Evolutionary conservation across 2,888 invertebrate genomes (phyloP).

Genomic region (Lathronympha strigana): DNA sequence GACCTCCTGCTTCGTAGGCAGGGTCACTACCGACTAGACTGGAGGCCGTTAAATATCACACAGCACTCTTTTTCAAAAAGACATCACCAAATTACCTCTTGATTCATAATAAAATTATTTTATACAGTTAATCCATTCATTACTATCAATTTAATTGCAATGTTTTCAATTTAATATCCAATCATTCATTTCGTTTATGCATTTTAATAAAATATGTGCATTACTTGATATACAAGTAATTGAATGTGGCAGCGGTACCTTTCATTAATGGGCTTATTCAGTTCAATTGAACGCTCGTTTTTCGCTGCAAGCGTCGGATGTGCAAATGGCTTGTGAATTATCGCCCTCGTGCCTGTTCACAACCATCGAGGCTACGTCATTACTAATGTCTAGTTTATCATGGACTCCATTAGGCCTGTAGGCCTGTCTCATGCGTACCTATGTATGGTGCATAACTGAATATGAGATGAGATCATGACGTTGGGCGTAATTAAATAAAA

Average conservation of each 20-base stretch:
- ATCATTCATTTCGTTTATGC: not conserved
- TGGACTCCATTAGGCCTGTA: not conserved
- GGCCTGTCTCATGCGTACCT: no score
- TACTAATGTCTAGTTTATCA: not conserved
- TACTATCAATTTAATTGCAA: not conserved
- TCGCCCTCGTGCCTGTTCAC: slow-evolving; percentile 28
- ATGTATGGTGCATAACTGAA: no score
- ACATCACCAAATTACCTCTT: no score
- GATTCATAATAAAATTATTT: not conserved
- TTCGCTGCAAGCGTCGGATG: slow-evolving; percentile 35
- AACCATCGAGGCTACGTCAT: not conserved
- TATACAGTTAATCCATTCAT: not conserved
- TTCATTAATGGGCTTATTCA: slow-evolving; percentile 29
- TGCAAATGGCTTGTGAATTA: slow-evolving; percentile 40
- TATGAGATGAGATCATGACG: no score
- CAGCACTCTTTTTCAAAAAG: no score
- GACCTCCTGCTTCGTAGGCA: no score
- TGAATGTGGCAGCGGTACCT: slow-evolving; percentile 3
- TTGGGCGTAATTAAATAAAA: no score
- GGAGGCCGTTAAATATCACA: no score
- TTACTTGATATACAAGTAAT: slow-evolving; percentile 12
- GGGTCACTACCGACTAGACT: no score
- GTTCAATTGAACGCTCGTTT: slow-evolving; percentile 38
- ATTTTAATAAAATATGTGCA: not conserved
- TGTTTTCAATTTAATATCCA: not conserved